Base-by-base conservation (phyloP, 1,140 invertebrate genomes). In the Danaus plexippus region DNA sequence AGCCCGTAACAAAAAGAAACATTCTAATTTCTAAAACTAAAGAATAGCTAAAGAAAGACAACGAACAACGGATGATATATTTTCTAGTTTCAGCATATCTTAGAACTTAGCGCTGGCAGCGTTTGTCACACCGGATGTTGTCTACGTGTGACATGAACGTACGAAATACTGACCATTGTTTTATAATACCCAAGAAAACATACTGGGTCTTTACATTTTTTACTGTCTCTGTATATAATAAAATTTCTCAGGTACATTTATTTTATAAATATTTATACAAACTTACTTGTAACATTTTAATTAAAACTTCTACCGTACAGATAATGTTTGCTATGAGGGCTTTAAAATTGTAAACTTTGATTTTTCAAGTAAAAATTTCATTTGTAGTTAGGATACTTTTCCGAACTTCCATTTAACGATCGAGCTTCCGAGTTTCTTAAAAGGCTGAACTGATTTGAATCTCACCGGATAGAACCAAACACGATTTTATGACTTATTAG, bases 221-320 rank as follows among this genome's bases (percentile, higher is more conserved):
- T 32, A 32, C 22, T 32, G 22, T 32, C 22, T 32, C 7, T 32
- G 22, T 32, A 32, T 32, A 32, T 2, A 32, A 32, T 5, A 2
- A 32, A 32, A n/a, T n/a, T n/a, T n/a, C n/a, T n/a, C n/a, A n/a
- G n/a, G n/a, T n/a, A n/a, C n/a, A n/a, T n/a, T n/a, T n/a, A n/a
- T n/a, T n/a, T n/a, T n/a, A n/a, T n/a, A n/a, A n/a, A n/a, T n/a
- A n/a, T n/a, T n/a, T n/a, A n/a, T n/a, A n/a, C n/a, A n/a, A n/a
- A n/a, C n/a, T n/a, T 32, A 32, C 7, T 32, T 32, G 22, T 32
- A 32, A 32, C 71, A 69, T 76, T 83, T 84, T 80, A 83, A 85
- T 85, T 85, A 85, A 85, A 83, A 81, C 67, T 85, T 83, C 75
- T 63, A 67, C 69, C 60, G 71, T 69, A 66, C 54, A 62, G 71